These are phyloP conservation scores for Orientallactaga sibirica DNA, from an alignment of 2,797 vertebrate genomes.

Conservation along the genomic window DNA sequence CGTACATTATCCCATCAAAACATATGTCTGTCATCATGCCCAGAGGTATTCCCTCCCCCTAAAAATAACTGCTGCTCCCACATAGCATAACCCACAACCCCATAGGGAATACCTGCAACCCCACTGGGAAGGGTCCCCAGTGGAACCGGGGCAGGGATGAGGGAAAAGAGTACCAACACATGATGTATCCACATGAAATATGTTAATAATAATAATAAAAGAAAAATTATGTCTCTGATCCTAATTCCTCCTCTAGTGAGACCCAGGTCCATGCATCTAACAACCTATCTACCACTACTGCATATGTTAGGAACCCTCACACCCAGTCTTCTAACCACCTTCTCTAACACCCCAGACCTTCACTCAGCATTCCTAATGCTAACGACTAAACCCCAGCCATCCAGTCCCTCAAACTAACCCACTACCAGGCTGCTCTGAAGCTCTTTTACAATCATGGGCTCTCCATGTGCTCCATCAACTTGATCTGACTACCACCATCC, in stretches of 20 bases:
- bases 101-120: too few species aligned
- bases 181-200: too few species aligned
- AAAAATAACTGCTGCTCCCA: too few species aligned
- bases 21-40: too few species aligned
- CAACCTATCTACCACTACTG: neutral
- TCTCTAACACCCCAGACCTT: neutral
- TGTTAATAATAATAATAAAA: too few species aligned
- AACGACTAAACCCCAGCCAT: fast-evolving
- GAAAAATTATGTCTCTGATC: neutral
- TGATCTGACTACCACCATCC: neutral
- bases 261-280: neutral
- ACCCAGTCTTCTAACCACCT: neutral
- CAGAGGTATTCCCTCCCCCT: too few species aligned
- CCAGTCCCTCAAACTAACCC: neutral
- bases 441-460: neutral
- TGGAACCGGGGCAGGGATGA: too few species aligned
- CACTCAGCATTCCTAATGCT: neutral
- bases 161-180: too few species aligned
- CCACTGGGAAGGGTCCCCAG: too few species aligned
- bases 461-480: neutral
- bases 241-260: neutral
- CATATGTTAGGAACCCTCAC: neutral
- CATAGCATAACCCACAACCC: too few species aligned
- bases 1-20: neutral
- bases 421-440: neutral